Evolutionary conservation across 1,140 invertebrate species (phyloP).

Genomic region (Euschistus heros): DNA sequence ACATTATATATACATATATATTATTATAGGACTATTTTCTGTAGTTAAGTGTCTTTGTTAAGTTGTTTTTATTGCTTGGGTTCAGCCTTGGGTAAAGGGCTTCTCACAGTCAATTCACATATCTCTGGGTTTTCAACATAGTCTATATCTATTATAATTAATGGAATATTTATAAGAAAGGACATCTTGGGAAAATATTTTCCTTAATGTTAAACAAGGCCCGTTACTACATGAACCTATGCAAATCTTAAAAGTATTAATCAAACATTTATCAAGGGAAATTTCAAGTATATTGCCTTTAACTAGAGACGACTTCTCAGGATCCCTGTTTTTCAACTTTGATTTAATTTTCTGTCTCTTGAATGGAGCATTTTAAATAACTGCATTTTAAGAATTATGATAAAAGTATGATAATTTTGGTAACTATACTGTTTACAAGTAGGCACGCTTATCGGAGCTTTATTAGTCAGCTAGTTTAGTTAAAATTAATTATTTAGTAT

Average conservation of each 20-base stretch:
- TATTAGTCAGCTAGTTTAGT: conserved; percentile 24
- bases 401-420: conserved; percentile 15
- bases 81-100: conserved; percentile 6
- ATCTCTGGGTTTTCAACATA: conserved; percentile 16
- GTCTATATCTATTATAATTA: not conserved
- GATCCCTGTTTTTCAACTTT: not conserved
- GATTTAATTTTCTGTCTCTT: not conserved
- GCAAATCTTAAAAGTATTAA: not conserved
- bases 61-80: conserved; percentile 7
- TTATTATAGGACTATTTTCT: conserved; percentile 26
- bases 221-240: not conserved
- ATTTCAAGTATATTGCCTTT: not conserved
- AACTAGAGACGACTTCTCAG: not conserved
- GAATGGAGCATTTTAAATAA: not conserved
- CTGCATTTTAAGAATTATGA: too few relatives aligned
- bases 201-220: not conserved
- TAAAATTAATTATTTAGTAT: not conserved
- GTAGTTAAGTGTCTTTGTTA: conserved; percentile 25
- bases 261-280: too few relatives aligned
- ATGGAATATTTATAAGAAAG: too few relatives aligned
- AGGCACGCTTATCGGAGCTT: conserved; percentile 25
- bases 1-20: conserved; percentile 27
- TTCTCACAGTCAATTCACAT: conserved; percentile 4
- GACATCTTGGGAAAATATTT: not conserved
- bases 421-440: not conserved